Base-by-base conservation (phyloP, 2,113 vertebrate species). In the Zootoca vivipara region DNA sequence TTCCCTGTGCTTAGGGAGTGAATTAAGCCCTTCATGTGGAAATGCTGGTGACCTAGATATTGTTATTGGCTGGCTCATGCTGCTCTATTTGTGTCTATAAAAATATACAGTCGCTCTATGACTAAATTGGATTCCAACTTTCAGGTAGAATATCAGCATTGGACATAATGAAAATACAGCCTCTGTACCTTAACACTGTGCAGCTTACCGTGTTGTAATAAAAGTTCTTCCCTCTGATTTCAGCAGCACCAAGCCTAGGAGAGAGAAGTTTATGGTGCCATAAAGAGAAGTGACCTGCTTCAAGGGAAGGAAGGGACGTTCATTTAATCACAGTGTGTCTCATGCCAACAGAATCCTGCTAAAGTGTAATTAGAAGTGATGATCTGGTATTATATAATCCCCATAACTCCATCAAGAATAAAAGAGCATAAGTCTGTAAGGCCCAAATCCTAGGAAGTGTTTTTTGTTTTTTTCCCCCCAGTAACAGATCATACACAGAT, bases 361-460 rank as follows among this genome's bases (percentile, higher is more conserved):
- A 26, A 90, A 89, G 1, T 89, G 58, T 78, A 89, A 87, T 91
- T 89, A 94, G 35, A 93, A 85, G 84, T 89, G 20, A 89, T 93
- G 92, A 93, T 85, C 28, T 7, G 33, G 46, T 83, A 12, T 82
- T 94, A 83, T 22, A 89, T 58, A 89, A 69, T 69, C 58, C 35
- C 26, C 58, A 65, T 79, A 16, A 87, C 87, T 90, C 89, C 28
- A 86, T 91, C 15, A 88, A 46, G 89, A 33, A 28, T 89, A 91
- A 38, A 26, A 86, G 79, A 64, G 30, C 20, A 5, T 38, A 28
- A 62, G 1, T 26, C 83, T 35, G 24, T 24, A 79, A 73, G 5
- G 20, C n/a, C 20, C 3, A 84, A 83, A 2, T 70, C 22, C 65
- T 0, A 84, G 3, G 0, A 9, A 5, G 30, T 7, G 58, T 1